Evolutionary conservation across 1,140 invertebrate species (phyloP).

Genomic region (Pemphigus obesinymphae): DNA sequence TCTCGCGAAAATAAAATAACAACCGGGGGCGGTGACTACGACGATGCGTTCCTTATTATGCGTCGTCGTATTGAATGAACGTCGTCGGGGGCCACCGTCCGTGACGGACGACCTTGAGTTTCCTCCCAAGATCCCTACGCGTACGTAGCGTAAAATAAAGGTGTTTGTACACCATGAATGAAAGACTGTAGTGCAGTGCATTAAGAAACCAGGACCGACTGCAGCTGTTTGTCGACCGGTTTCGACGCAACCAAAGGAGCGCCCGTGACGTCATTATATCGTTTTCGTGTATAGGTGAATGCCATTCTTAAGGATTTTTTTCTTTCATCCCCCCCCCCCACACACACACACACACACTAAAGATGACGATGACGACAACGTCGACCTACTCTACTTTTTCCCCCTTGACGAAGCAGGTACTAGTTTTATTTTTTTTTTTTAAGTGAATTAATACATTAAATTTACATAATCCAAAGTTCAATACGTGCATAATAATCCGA

Average conservation of each 20-base stretch:
- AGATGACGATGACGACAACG: not conserved
- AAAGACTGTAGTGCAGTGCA: not conserved
- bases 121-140: slow-evolving; percentile 34
- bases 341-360: too few species aligned
- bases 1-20: not conserved
- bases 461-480: not conserved
- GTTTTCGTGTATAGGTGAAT: not conserved
- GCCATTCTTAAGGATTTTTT: not conserved
- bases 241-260: slow-evolving; percentile 2
- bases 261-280: slow-evolving; percentile 16
- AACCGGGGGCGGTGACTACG: not conserved
- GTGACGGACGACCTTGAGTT: slow-evolving; percentile 24
- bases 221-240: slow-evolving; percentile 16
- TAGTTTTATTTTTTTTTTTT: not conserved
- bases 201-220: not conserved
- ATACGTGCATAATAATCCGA: too few species aligned
- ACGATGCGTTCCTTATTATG: not conserved
- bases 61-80: slow-evolving; percentile 17
- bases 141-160: slow-evolving; percentile 4
- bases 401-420: not conserved
- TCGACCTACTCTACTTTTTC: slow-evolving; percentile 26
- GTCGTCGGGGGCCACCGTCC: not conserved
- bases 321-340: not conserved
- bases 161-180: slow-evolving; percentile 31
- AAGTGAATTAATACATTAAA: not conserved